Base-by-base conservation (phyloP, 2,888 invertebrate species). In the Scrobipalpa costella region DNA sequence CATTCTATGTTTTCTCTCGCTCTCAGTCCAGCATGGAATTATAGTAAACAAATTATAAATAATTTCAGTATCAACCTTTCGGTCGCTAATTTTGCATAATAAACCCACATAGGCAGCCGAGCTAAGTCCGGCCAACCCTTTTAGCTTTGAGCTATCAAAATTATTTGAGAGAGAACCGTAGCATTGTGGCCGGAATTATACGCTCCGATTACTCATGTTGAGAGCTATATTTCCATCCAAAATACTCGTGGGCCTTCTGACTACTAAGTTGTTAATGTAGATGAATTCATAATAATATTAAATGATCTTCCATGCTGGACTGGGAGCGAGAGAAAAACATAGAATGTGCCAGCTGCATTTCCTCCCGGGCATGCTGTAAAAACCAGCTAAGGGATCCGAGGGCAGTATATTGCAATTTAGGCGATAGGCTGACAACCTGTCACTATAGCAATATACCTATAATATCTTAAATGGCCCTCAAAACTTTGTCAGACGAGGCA, bases 111-210 rank as follows among this genome's bases (percentile, higher is more conserved):
- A 13, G 50, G 19, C 50, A 13, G 21, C 50, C 19, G 19, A 13
- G n/a, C 77, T 71, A 74, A 73, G 27, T 71, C 70, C 71, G 73
- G 70, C n/a, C 69, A 86, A 85, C 86, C 89, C 89, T 88, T 90
- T 88, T 80, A 85, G 83, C 86, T 89, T 87, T 86, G 86, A 83
- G 80, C 82, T 81, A 86, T 85, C 82, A 81, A 85, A 88, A 90
- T 88, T 86, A 89, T 87, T 88, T 86, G 77, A 77, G 75, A 55
- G 33, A 34, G 72, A 38, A 33, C 71, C 69, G 21, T 27, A 72
- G 71, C 80, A 77, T 76, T 74, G 67, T 73, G 69, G 70, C 71
- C 70, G 66, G 72, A 63, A 70, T 74, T 70, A 77, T 71, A 76
- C 77, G 76, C 77, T 74, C 74, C 72, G 73, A 64, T 73, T 75